Evolutionary conservation across 2,888 invertebrate species (phyloP).

Genomic region (Opisthograptis luteolata): DNA sequence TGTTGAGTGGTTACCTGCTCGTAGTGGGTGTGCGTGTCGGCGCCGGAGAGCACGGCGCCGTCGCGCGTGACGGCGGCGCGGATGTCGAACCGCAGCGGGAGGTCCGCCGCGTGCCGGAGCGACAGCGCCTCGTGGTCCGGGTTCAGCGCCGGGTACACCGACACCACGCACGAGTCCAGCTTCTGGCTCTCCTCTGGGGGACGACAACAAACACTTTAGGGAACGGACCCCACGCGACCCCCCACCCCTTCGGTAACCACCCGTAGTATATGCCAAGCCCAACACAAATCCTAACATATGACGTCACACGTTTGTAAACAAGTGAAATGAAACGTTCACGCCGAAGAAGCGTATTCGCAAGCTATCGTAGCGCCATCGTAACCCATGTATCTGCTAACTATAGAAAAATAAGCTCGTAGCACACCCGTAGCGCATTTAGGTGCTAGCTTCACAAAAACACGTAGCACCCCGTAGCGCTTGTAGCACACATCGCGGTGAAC

Average conservation of each 20-base stretch:
- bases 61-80: conserved; percentile 95
- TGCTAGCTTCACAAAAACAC: too few relatives aligned
- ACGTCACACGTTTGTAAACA: too few relatives aligned
- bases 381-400: neutral
- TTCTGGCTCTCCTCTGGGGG: conserved; percentile 79
- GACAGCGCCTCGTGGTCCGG: conserved; percentile 96
- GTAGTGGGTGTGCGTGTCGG: conserved; percentile 89
- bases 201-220: too few relatives aligned
- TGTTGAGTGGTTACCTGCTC: conserved; percentile 85
- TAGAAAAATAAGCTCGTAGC: neutral
- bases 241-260: too few relatives aligned
- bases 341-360: too few relatives aligned
- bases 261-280: too few relatives aligned
- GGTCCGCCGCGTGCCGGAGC: conserved; percentile 87
- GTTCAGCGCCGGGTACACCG: conserved; percentile 97
- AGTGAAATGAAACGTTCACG: too few relatives aligned
- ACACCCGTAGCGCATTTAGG: neutral
- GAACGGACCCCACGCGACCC: too few relatives aligned
- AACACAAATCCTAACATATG: too few relatives aligned
- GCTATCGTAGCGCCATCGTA: neutral
- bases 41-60: conserved; percentile 92
- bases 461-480: neutral
- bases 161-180: conserved; percentile 96
- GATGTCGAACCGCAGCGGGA: conserved; percentile 89
- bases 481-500: neutral